Evolutionary conservation across 2,888 invertebrate species (phyloP).

Genomic region (Thereva nobilitata): DNA sequence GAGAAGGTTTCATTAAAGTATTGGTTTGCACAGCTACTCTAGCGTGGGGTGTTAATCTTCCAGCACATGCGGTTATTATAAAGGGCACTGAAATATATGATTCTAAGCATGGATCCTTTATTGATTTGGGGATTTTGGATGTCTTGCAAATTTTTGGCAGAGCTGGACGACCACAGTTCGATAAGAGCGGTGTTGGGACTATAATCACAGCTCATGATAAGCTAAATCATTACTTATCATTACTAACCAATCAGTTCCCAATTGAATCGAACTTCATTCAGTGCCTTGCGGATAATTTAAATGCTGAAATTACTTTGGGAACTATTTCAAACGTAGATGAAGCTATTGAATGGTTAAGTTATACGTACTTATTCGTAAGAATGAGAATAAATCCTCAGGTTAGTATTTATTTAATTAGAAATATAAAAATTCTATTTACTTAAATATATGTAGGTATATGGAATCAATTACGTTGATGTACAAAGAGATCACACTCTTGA

Average conservation of each 20-base stretch:
- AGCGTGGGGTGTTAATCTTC: slow-evolving; percentile 99
- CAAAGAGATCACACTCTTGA: slow-evolving; percentile 81
- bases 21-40: slow-evolving; percentile 96
- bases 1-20: slow-evolving; percentile 83
- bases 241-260: slow-evolving; percentile 95
- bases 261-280: slow-evolving; percentile 97
- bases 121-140: slow-evolving; percentile 95
- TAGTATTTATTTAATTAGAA: too few species aligned
- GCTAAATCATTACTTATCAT: slow-evolving; percentile 87
- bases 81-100: slow-evolving; percentile 90
- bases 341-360: slow-evolving; percentile 96
- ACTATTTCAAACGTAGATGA: slow-evolving; percentile 95
- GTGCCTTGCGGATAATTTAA: slow-evolving; percentile 92
- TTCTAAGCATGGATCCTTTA: slow-evolving; percentile 89
- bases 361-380: slow-evolving; percentile 93
- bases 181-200: slow-evolving; percentile 89
- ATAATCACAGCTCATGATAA: slow-evolving; percentile 94
- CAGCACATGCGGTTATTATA: slow-evolving; percentile 92
- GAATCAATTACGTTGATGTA: slow-evolving; percentile 65
- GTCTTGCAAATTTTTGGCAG: slow-evolving; percentile 98
- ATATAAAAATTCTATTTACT: too few species aligned
- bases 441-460: slow-evolving; percentile 59
- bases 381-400: slow-evolving; percentile 87
- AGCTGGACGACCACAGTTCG: slow-evolving; percentile 97
- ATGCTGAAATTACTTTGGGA: slow-evolving; percentile 96